Evolutionary conservation across 2,797 vertebrate species (phyloP), one percentile per base, ranked within the genome.

Genomic region (Sebastes glaucus): DNA sequence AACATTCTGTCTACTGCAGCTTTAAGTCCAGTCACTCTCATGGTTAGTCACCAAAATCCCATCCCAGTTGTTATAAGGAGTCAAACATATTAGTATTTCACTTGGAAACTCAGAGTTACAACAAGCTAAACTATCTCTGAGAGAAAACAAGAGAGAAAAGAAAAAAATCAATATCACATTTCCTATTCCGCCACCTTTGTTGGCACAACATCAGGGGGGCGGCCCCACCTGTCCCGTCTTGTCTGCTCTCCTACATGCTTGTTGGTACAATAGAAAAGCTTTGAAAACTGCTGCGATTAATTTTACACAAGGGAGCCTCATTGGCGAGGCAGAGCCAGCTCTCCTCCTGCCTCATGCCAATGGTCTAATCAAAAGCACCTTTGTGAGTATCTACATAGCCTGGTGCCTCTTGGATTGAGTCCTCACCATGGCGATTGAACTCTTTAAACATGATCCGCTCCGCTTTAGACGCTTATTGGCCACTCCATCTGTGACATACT

Each of bases 351-450:
- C 78, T 81, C 78, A 42, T 71, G 89, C 87, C 70, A 84, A 18
- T 11, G 38, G 76, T 81, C 30, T 80, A 74, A 83, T 93, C 82
- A 94, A 92, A 95, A 92, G 66, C 87, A 92, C 75, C 88, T 90
- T 88, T 92, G 86, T 88, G 78, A 76, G 74, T 76, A 71, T 28
- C 81, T 60, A 32, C 56, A 75, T 76, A 89, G 82, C 70, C 60
- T 4, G 65, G 62, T 71, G 55, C 22, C 77, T 64, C 76, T 79
- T 71, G 53, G 71, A 87, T 67, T 35, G 68, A 80, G 80, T 67
- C 77, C 68, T 77, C 74, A 11, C 61, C 68, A 14, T 71, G 69
- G 55, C 49, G 61, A 64, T 74, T 46, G 60, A 80, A 76, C 70
- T 66, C 67, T 73, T 63, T 84, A 83, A 88, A 90, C 81, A 46